phyloP scores from a whole-genome alignment of 2,113 vertebrate species.

The Physeter macrocephalus region DNA sequence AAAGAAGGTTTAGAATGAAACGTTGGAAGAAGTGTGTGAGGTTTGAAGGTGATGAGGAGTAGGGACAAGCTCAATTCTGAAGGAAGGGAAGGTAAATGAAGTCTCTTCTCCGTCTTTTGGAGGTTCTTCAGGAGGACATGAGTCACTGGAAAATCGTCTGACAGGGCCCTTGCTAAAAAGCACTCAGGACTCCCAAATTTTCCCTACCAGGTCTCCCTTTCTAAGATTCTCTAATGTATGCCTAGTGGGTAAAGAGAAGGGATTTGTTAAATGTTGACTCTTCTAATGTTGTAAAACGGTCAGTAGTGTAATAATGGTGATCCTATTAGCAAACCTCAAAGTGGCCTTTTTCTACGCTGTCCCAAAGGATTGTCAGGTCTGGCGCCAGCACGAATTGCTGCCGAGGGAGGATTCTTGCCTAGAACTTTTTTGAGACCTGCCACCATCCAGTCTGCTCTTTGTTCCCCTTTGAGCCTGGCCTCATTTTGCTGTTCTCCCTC shows the following conservation, averaged over 20 bases:
- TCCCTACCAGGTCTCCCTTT: neutral
- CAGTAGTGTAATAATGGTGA: conserved; percentile 1
- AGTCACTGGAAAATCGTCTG: conserved; percentile 7
- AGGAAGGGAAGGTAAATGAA: neutral
- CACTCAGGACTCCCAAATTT: neutral
- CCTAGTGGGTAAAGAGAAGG: neutral
- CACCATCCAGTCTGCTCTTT: conserved; percentile 57
- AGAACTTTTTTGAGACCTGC: conserved; percentile 61
- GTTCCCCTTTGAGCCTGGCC: conserved; percentile 61
- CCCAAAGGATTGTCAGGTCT: conserved; percentile 38
- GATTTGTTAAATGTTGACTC: neutral
- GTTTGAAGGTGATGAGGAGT: neutral
- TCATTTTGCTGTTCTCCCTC: conserved; percentile 50
- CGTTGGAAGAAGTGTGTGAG: neutral
- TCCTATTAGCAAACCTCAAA: neutral
- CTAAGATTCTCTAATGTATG: neutral
- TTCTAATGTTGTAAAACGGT: neutral
- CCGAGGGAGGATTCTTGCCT: conserved; percentile 49
- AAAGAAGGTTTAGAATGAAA: neutral
- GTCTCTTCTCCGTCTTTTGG: neutral
- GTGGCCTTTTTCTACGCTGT: neutral
- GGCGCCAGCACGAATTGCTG: conserved; percentile 32
- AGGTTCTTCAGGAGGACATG: neutral
- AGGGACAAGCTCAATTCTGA: neutral
- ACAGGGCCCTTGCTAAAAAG: neutral